Percentiles rank a stretch among this genome's conserved stretches.
These are phyloP conservation scores for Mactromeris polynyma DNA, from an alignment of 2,888 invertebrate genomes.

Conservation along the genomic window DNA sequence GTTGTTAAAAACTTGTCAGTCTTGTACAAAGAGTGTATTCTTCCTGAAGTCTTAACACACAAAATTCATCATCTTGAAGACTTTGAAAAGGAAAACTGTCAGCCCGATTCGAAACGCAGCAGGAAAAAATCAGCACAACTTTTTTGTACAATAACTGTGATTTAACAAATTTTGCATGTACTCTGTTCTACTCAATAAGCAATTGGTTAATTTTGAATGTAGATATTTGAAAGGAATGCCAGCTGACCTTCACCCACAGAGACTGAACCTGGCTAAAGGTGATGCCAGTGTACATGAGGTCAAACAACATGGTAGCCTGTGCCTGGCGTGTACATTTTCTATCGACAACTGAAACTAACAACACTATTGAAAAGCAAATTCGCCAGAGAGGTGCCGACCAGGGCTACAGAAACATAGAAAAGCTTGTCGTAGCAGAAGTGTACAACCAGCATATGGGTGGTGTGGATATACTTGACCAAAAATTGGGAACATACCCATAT, in stretches of 20 bases:
- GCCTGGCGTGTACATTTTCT: conserved; percentile 59
- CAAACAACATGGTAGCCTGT: conserved; percentile 55
- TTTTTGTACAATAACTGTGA: no score
- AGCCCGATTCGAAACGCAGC: no score
- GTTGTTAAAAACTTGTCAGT: no score
- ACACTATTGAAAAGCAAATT: conserved; percentile 27
- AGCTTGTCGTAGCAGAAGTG: conserved; percentile 18
- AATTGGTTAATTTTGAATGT: no score
- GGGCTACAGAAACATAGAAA: conserved; percentile 23
- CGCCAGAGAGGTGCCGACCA: not conserved
- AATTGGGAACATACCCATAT: conserved; percentile 30
- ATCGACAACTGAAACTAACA: conserved; percentile 21
- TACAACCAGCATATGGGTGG: conserved; percentile 38
- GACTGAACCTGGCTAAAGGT: conserved; percentile 48
- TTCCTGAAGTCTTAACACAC: no score
- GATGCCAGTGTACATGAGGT: conserved; percentile 64
- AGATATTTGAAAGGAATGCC: conserved; percentile 64
- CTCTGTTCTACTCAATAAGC: no score
- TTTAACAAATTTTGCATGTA: no score
- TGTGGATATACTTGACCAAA: conserved; percentile 29
- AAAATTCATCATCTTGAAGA: no score
- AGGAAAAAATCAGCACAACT: no score
- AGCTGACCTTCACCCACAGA: conserved; percentile 38
- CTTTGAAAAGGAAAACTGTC: no score
- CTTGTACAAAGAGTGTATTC: no score